Evolutionary conservation across 2,888 invertebrate genomes (phyloP).

Genomic region (Mimachlamys varia): DNA sequence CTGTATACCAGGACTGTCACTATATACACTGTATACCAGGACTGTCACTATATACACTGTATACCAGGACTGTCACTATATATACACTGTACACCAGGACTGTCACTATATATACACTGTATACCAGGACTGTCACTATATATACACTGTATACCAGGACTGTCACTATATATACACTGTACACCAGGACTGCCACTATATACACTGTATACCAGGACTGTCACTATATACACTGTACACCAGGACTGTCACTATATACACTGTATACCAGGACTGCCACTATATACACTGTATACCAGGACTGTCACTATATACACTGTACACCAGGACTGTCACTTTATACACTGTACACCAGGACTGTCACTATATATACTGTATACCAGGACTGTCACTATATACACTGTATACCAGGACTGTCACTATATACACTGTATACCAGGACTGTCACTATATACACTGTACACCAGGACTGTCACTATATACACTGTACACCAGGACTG

Average conservation of each 20-base stretch:
- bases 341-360: neutral
- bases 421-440: neutral
- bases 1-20: neutral
- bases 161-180: neutral
- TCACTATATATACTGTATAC: too few relatives aligned
- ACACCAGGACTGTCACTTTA: neutral
- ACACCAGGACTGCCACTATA: neutral
- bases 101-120: neutral
- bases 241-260: neutral
- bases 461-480: neutral
- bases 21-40: too few relatives aligned
- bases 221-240: neutral
- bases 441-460: neutral
- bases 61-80: too few relatives aligned
- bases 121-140: neutral
- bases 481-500: too few relatives aligned
- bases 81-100: neutral
- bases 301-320: neutral
- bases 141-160: neutral
- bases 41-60: slow-evolving; percentile 25
- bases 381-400: slow-evolving; percentile 25
- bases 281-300: neutral
- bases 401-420: too few relatives aligned
- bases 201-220: too few relatives aligned
- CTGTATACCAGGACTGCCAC: too few relatives aligned